phyloP scores from a whole-genome alignment of 2,888 invertebrate genomes.

The Fragum fragum region DNA sequence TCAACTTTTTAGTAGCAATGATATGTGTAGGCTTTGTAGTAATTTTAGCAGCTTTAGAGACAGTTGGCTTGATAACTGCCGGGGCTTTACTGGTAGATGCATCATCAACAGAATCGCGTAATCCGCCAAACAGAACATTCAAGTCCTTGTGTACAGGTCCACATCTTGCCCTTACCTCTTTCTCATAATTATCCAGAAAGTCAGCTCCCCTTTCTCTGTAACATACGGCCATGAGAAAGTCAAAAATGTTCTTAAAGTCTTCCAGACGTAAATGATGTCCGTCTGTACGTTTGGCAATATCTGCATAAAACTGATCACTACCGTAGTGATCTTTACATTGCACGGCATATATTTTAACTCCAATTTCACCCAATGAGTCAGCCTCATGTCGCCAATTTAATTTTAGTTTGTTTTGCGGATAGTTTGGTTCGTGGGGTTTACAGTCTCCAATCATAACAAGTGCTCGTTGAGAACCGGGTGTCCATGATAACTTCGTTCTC shows the following conservation, averaged over 20 bases:
- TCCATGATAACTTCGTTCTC: conserved; percentile 81
- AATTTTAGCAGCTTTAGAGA: conserved; percentile 14
- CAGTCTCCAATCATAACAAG: conserved; percentile 85
- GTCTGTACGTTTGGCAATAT: conserved; percentile 75
- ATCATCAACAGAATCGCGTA: conserved; percentile 52
- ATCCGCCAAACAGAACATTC: conserved; percentile 70
- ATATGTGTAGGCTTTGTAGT: neutral
- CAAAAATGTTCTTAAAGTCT: conserved; percentile 81
- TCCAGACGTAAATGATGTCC: conserved; percentile 80
- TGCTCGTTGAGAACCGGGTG: conserved; percentile 79
- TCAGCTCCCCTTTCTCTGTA: conserved; percentile 81
- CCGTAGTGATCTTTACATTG: conserved; percentile 61
- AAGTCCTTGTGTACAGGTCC: conserved; percentile 72
- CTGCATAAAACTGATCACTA: conserved; percentile 72
- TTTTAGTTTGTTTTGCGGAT: conserved; percentile 72
- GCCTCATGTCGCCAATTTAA: conserved; percentile 81
- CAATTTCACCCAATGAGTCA: conserved; percentile 67
- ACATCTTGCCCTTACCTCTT: conserved; percentile 71
- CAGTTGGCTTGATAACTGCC: conserved; percentile 31
- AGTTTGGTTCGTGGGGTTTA: conserved; percentile 79
- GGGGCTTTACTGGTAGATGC: conserved; percentile 20
- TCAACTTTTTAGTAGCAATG: conserved; percentile 11
- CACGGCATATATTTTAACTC: conserved; percentile 75
- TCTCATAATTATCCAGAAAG: conserved; percentile 71
- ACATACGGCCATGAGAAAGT: conserved; percentile 84